Evolutionary conservation across 1,140 invertebrate genomes (phyloP).

Genomic region (Drosophila prosaltans): DNA sequence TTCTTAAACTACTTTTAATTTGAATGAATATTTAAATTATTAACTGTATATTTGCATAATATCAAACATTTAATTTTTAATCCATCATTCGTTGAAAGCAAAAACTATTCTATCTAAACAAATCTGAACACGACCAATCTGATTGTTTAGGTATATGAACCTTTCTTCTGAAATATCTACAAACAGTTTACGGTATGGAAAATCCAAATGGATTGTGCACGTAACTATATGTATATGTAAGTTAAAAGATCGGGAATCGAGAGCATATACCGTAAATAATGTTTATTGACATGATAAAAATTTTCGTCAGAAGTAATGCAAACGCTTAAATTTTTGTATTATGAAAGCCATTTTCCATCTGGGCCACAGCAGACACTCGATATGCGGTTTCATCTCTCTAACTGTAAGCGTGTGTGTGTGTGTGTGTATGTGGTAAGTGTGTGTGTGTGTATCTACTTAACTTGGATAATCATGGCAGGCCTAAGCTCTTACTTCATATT

Average conservation of each 20-base stretch:
- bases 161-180: no score
- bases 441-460: not conserved
- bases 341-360: not conserved
- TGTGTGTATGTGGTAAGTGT: not conserved
- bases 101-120: no score
- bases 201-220: not conserved
- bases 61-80: no score
- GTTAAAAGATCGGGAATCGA: not conserved
- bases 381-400: not conserved
- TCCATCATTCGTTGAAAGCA: no score
- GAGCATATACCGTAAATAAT: not conserved
- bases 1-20: no score
- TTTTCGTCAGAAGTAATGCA: not conserved
- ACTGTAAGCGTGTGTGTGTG: not conserved
- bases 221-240: not conserved
- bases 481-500: conserved; percentile 14
- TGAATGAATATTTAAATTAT: no score
- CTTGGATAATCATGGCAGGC: not conserved
- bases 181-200: no score
- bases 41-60: no score
- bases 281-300: not conserved
- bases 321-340: not conserved
- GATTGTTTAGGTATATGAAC: no score
- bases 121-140: no score
- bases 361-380: not conserved